Evolutionary conservation across 2,113 vertebrate species (phyloP).

Genomic region (Nothocercus julius): DNA sequence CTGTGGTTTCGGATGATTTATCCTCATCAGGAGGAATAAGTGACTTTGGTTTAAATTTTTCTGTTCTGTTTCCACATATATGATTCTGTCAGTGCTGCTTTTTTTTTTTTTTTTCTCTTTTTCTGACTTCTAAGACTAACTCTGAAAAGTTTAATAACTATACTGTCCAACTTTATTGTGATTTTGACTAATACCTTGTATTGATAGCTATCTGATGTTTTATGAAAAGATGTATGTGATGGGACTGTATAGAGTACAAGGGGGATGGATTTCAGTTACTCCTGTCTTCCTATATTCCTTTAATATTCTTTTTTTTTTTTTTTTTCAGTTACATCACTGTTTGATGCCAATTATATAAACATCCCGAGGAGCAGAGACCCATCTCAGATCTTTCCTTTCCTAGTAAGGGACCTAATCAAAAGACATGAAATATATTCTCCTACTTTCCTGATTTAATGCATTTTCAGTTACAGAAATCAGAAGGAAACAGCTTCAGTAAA

Average conservation of each 20-base stretch:
- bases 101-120: background rate
- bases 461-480: background rate
- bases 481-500: background rate
- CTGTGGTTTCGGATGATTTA: background rate
- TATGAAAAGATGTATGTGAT: background rate
- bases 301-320: background rate
- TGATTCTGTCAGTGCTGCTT: too few relatives aligned
- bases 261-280: background rate
- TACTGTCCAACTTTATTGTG: background rate
- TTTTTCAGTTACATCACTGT: background rate
- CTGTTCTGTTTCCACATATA: background rate
- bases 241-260: background rate
- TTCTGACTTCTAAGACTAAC: background rate
- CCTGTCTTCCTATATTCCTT: background rate
- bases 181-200: background rate
- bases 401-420: background rate
- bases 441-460: background rate
- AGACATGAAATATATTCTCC: fast-evolving
- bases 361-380: background rate
- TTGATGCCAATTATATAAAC: background rate
- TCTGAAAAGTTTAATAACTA: background rate
- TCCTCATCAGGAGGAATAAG: background rate
- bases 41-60: background rate
- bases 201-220: background rate
- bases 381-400: background rate